A percentile compares a stretch with the other conserved stretches of the same genome.
These are phyloP conservation scores for Limnephilus lunatus DNA, from an alignment of 2,888 invertebrate genomes.

Conservation along the genomic window DNA sequence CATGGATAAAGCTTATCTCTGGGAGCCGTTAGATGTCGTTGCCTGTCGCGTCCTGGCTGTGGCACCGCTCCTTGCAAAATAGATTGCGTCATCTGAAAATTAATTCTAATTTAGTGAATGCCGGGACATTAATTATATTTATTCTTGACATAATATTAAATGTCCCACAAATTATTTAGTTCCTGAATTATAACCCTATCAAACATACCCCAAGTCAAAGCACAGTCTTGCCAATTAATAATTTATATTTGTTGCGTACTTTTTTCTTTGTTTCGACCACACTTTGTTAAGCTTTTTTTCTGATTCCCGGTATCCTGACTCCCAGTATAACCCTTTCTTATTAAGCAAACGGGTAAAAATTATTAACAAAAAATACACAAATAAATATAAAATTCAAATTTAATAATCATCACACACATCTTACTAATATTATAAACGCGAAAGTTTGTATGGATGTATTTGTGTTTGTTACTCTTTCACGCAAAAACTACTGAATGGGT, in stretches of 20 bases:
- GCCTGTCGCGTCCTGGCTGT: conserved; percentile 55
- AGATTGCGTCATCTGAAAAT: conserved; percentile 64
- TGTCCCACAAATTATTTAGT: not conserved
- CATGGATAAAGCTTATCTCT: conserved; percentile 58
- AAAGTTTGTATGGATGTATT: too few species aligned
- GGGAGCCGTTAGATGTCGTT: conserved; percentile 54
- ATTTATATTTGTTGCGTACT: not conserved
- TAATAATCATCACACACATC: too few species aligned
- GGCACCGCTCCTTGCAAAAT: conserved; percentile 58
- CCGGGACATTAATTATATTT: not conserved
- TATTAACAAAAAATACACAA: too few species aligned
- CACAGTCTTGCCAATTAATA: not conserved
- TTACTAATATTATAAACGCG: too few species aligned
- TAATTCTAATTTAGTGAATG: not conserved
- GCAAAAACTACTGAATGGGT: too few species aligned
- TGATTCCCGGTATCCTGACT: too few species aligned
- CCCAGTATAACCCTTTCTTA: too few species aligned
- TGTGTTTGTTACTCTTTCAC: too few species aligned
- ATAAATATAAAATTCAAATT: too few species aligned
- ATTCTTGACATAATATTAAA: not conserved
- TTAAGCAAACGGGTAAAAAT: too few species aligned
- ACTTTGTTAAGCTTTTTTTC: not conserved
- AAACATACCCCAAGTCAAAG: not conserved
- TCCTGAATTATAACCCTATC: not conserved
- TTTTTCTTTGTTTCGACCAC: not conserved